These are phyloP conservation scores for Euwallacea similis DNA, from an alignment of 1,140 invertebrate genomes.

Conservation along the genomic window DNA sequence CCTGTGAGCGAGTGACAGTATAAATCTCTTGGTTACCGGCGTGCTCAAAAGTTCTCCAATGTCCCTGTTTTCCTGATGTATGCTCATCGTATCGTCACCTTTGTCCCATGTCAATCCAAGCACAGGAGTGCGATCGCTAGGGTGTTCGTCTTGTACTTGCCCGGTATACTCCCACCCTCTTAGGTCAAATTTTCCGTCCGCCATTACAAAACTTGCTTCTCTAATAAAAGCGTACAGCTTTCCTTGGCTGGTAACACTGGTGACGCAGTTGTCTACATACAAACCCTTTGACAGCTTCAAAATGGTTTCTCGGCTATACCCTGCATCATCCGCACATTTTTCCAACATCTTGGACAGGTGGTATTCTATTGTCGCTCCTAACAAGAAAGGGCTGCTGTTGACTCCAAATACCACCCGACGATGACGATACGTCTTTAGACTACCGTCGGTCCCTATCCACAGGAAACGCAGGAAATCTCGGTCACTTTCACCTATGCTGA, in stretches of 20 bases:
- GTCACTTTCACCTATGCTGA: slow-evolving; percentile 45
- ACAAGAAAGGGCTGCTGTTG: slow-evolving; percentile 49
- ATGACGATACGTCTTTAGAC: slow-evolving; percentile 30
- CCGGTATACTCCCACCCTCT: slow-evolving; percentile 31
- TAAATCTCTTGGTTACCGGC: slow-evolving; percentile 11
- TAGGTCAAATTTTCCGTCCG: slow-evolving; percentile 27
- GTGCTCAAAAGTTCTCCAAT: too few species aligned
- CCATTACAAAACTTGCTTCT: slow-evolving; percentile 25
- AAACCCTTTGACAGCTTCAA: slow-evolving; percentile 26
- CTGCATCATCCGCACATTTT: not conserved
- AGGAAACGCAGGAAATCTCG: slow-evolving; percentile 51
- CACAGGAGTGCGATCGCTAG: slow-evolving; percentile 2
- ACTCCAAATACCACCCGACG: slow-evolving; percentile 48
- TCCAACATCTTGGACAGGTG: slow-evolving; percentile 9
- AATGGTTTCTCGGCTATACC: slow-evolving; percentile 18
- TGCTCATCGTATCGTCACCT: not conserved
- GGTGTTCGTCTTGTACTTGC: not conserved
- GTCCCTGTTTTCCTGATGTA: not conserved
- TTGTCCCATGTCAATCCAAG: slow-evolving; percentile 25
- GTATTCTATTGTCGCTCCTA: slow-evolving; percentile 45
- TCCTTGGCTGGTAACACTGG: slow-evolving; percentile 16
- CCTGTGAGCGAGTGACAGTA: slow-evolving; percentile 19
- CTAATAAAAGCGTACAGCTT: slow-evolving; percentile 20
- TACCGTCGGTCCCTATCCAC: slow-evolving; percentile 42
- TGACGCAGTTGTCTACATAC: slow-evolving; percentile 39